Conservation (phyloP, 1,140 invertebrate species). For the Dryas iulia region DNA sequence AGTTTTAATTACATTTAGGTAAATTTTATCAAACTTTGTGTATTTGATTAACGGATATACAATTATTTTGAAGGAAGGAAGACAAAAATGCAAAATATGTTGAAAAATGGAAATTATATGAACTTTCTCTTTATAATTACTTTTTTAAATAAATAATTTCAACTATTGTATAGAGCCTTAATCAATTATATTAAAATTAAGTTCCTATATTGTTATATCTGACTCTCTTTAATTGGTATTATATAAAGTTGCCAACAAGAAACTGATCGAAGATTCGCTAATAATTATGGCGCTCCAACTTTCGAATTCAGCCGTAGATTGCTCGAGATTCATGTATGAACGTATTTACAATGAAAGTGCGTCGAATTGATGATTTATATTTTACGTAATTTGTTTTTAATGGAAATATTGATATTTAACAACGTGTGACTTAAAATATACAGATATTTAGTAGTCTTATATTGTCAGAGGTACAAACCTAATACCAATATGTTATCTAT, state of each 20-base stretch:
- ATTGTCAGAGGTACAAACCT: no score
- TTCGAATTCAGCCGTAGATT: constrained; percentile 11
- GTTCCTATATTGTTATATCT: not conserved
- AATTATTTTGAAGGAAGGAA: no score
- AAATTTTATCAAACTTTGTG: no score
- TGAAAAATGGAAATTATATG: no score
- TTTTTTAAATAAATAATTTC: no score
- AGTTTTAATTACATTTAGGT: no score
- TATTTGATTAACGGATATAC: no score
- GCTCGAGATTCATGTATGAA: constrained; percentile 15
- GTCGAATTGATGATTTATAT: not conserved
- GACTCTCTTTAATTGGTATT: not conserved
- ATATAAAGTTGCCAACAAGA: constrained; percentile 3
- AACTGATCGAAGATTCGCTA: constrained; percentile 15
- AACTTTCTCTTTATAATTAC: no score
- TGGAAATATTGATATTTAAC: not conserved
- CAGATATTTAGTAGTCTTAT: no score
- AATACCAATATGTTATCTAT: no score
- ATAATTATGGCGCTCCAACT: constrained; percentile 14
- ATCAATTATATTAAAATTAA: not conserved
- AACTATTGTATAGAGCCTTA: not conserved
- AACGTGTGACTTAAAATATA: not conserved
- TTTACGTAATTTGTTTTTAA: not conserved
- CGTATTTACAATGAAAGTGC: not conserved
- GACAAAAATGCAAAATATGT: no score